Evolutionary conservation across 2,113 vertebrate species (phyloP).

Genomic region (Probosciger aterrimus): DNA sequence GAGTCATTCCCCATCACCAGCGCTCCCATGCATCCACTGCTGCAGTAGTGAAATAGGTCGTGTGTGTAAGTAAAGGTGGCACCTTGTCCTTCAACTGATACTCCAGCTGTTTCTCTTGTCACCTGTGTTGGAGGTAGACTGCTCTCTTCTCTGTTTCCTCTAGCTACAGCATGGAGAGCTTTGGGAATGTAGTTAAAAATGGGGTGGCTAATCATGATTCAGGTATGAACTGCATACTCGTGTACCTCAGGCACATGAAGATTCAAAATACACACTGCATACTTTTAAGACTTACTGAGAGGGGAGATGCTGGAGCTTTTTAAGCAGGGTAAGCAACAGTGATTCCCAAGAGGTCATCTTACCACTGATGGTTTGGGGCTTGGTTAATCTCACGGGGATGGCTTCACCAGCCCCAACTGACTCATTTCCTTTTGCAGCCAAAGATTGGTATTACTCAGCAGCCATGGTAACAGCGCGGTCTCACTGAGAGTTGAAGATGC

Average conservation of each 20-base stretch:
- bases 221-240: neutral
- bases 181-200: neutral
- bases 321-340: neutral
- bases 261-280: neutral
- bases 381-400: fast-evolving
- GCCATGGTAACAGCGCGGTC: neutral
- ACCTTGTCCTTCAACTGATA: neutral
- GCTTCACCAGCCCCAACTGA: neutral
- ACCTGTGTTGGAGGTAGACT: neutral
- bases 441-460: neutral
- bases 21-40: neutral
- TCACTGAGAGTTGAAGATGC: neutral
- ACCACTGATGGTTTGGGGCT: neutral
- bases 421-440: neutral
- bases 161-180: fast-evolving
- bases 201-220: neutral
- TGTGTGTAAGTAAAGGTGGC: neutral
- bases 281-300: neutral
- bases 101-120: neutral
- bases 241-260: neutral
- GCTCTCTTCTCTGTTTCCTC: neutral
- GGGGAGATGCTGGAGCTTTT: neutral
- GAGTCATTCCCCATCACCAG: neutral
- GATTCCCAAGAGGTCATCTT: neutral
- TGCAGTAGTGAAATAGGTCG: neutral